Evolutionary conservation across 2,113 vertebrate species (phyloP).

Genomic region (Anguilla japonica): DNA sequence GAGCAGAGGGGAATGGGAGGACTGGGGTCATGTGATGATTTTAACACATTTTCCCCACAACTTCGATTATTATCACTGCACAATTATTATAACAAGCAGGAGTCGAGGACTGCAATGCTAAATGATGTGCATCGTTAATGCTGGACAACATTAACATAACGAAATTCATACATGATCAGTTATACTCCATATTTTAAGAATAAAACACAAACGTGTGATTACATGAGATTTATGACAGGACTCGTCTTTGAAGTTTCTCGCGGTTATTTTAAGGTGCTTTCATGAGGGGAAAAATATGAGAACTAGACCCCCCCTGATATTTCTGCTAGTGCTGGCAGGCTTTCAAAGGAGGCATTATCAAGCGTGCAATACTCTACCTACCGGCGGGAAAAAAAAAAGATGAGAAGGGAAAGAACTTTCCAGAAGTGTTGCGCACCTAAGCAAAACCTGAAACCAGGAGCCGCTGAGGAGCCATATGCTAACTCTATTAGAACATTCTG

Average conservation of each 20-base stretch:
- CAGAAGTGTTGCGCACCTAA: not conserved
- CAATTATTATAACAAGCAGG: not conserved
- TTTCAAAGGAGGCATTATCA: not conserved
- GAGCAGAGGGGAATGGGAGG: not conserved
- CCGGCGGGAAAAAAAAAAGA: not conserved
- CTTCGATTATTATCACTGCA: not conserved
- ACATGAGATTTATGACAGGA: not conserved
- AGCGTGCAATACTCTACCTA: not conserved
- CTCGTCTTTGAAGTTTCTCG: not conserved
- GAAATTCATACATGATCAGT: not conserved
- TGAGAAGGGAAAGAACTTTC: not conserved
- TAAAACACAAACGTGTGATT: not conserved
- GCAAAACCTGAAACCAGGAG: not conserved
- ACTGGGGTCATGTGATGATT: not conserved
- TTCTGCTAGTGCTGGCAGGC: not conserved
- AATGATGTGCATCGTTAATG: not conserved
- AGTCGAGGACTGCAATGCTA: not conserved
- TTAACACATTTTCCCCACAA: not conserved
- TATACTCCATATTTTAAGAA: not conserved
- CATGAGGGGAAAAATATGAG: not conserved
- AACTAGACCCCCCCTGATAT: not conserved
- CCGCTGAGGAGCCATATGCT: not conserved
- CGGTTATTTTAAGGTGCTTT: not conserved
- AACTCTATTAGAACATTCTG: not conserved
- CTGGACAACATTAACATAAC: not conserved